Evolutionary conservation across 2,113 vertebrate species (phyloP).

Genomic region (Macrotus californicus): DNA sequence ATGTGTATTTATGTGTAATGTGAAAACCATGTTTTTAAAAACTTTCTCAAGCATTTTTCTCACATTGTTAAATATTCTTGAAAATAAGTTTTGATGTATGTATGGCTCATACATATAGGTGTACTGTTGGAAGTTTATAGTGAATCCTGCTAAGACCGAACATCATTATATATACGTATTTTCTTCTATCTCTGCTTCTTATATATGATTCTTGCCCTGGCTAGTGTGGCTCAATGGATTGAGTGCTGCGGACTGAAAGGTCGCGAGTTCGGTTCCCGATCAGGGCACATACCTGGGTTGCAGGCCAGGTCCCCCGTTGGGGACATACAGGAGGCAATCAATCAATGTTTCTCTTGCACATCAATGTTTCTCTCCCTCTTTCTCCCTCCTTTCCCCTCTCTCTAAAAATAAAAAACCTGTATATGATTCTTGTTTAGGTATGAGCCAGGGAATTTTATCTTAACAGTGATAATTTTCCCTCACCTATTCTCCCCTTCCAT

Average conservation of each 20-base stretch:
- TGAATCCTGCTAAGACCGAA: background rate
- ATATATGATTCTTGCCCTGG: background rate
- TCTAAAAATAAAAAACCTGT: background rate
- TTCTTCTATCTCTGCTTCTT: background rate
- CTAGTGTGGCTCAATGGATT: too few species aligned
- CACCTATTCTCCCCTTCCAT: background rate
- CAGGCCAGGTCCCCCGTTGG: too few species aligned
- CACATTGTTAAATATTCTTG: background rate
- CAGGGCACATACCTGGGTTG: too few species aligned
- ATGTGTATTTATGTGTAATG: background rate
- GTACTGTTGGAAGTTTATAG: background rate
- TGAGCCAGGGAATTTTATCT: background rate
- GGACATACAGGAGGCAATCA: too few species aligned
- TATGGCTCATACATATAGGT: background rate
- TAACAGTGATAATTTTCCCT: background rate
- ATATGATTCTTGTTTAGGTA: background rate
- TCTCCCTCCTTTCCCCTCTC: too few species aligned
- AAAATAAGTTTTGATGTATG: background rate
- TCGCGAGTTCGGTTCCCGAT: too few species aligned
- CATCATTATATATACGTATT: background rate
- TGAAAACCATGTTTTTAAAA: slow-evolving; percentile 14
- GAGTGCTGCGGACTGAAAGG: too few species aligned
- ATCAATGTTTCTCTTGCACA: too few species aligned
- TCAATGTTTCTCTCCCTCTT: too few species aligned
- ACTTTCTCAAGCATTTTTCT: slow-evolving; percentile 4